Percentiles rank a stretch among this genome's conserved stretches.
These are phyloP conservation scores for Sapayoa aenigma DNA, from an alignment of 2,113 vertebrate genomes.

Conservation along the genomic window DNA sequence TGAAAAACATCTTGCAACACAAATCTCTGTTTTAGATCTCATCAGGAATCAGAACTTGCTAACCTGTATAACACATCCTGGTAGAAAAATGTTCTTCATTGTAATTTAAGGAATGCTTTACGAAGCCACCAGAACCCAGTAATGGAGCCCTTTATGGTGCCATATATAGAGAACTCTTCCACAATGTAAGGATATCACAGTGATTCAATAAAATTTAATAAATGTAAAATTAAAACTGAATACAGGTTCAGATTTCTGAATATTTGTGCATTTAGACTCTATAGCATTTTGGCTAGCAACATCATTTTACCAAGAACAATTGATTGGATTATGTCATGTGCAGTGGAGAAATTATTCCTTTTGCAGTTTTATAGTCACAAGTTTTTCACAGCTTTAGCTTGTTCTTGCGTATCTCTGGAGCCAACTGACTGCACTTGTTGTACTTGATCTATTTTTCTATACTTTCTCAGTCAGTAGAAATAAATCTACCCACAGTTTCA, in stretches of 20 bases:
- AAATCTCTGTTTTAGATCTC: neutral
- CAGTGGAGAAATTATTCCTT: neutral
- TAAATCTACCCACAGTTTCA: neutral
- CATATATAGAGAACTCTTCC: neutral
- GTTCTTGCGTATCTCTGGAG: neutral
- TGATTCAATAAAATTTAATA: neutral
- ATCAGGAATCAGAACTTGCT: neutral
- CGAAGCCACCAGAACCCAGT: neutral
- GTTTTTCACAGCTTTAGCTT: neutral
- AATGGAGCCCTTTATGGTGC: neutral
- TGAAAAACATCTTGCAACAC: neutral
- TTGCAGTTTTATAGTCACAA: neutral
- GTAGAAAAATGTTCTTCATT: neutral
- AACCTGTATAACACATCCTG: neutral
- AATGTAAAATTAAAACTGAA: neutral
- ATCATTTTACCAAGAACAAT: neutral
- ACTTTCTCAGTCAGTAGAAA: neutral
- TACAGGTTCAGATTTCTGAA: neutral
- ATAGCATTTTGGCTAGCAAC: neutral
- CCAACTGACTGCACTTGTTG: neutral
- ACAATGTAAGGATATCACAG: neutral
- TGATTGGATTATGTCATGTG: neutral
- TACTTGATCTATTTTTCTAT: constrained; percentile 22
- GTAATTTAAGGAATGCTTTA: neutral
- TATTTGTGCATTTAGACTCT: neutral